Base-by-base conservation (phyloP, 2,888 invertebrate species). In the Epicampocera succincta region DNA sequence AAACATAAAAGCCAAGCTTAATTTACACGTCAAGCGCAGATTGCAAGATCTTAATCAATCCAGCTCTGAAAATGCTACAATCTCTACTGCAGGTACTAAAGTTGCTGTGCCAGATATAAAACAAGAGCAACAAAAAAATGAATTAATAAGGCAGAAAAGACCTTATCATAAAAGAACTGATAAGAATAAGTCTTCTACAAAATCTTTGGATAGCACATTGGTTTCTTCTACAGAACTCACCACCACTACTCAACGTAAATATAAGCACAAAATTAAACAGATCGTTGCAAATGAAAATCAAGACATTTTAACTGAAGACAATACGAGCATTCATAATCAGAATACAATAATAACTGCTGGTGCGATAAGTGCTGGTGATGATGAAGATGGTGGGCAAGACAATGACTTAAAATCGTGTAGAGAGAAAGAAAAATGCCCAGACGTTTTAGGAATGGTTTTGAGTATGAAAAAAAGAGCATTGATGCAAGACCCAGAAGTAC, bases 11-110 rank as follows among this genome's bases (percentile, higher is more conserved):
- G 90, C 90, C 15, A 88, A 88, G 0, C 72, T 91, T 3, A 89
- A 90, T 84, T 65, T 89, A 25, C 91, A 91, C 60, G 90, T 91
- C 0, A 91, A 90, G 81, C 87, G 90, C 0, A 87, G 90, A 0
- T 66, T 91, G n/a, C 90, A 89, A 58, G 89, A 90, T 8, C 63
- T 15, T 15, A 71, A 46, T 29, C 73, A 77, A 40, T 13, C 54
- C 9, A 60, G 56, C 11, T 9, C 75, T 61, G 61, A 75, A 21
- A 48, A 66, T n/a, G 33, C 21, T 6, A 21, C 48, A 11, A 17
- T 33, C 12, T 5, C 2, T 15, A 33, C 6, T 21, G 25, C 38
- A 12, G 66, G 48, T 9, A 13, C 29, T n/a, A 54, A 15, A 25
- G n/a, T 40, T 13, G 2, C 25, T 15, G 17, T 50, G 11, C 1